Evolutionary conservation across 2,888 invertebrate genomes (phyloP), one percentile per base, ranked within the genome.

Genomic region (Ormyrus pomaceus): DNA sequence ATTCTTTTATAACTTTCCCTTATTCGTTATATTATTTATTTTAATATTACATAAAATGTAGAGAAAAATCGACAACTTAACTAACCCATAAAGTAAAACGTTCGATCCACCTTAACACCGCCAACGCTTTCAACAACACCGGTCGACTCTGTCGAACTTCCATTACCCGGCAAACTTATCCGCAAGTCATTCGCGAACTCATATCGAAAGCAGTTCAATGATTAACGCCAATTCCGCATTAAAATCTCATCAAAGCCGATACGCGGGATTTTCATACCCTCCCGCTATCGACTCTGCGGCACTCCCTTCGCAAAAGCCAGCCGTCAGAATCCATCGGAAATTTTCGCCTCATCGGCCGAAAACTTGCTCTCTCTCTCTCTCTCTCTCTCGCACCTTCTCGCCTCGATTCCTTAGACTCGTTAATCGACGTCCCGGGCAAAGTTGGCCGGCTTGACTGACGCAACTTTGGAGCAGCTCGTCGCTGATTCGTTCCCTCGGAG

Each of bases 401-500:
- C 7, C 34, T 9, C 58, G n/a, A n/a, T 34, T 72, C 56, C 68
- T 72, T 9, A 68, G 77, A 58, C 77, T 76, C 72, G 68, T 72
- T 80, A 76, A 80, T 80, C 76, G 76, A 77, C 77, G 68, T 68
- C 56, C 62, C 6, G 53, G 46, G 7, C 61, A 48, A 55, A 61
- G 55, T 69, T 58, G 69, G 13, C n/a, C 50, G 45, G 56, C 34
- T 34, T 34, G 66, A 48, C 61, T 62, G 59, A 53, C 71, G 50
- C 61, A 78, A 78, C 72, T 73, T 78, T 72, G 6, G 50, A 55
- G 61, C 34, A 53, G 58, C 58, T 58, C 61, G 55, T 56, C 56
- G 73, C 48, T 73, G n/a, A 51, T 51, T 46, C 56, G 64, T 50
- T 73, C 19, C 13, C 11, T 34, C 19, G 59, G 45, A 53, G 11